A percentile compares a stretch with the other conserved stretches of the same genome.
phyloP scores from a whole-genome alignment of 2,888 invertebrate species.

The Homarus gammarus region DNA sequence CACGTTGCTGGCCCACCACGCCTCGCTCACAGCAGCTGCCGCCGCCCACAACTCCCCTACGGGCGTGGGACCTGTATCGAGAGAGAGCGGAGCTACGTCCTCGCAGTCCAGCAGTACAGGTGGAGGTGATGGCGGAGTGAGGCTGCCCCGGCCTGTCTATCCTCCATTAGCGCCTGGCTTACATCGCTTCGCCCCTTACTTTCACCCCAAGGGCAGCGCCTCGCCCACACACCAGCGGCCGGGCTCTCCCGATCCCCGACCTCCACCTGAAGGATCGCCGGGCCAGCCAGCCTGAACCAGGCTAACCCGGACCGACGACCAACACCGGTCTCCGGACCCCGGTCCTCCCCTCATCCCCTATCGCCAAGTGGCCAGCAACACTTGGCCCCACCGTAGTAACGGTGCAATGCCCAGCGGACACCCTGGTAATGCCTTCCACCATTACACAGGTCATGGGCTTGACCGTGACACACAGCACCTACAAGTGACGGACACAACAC shows the following conservation, averaged over 20 bases:
- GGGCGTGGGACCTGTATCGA: slow-evolving; percentile 30
- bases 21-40: slow-evolving; percentile 56
- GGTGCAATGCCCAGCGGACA: not conserved
- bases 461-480: not conserved
- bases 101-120: slow-evolving; percentile 28
- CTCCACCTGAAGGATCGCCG: slow-evolving; percentile 63
- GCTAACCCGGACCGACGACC: slow-evolving; percentile 8
- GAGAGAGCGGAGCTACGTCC: slow-evolving; percentile 29
- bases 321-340: not conserved
- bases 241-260: slow-evolving; percentile 60
- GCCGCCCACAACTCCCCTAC: slow-evolving; percentile 41
- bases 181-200: slow-evolving; percentile 73
- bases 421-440: slow-evolving; percentile 2
- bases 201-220: slow-evolving; percentile 61
- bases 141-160: slow-evolving; percentile 70
- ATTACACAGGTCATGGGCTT: not conserved
- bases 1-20: slow-evolving; percentile 50
- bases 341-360: not conserved
- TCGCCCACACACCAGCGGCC: slow-evolving; percentile 48
- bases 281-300: slow-evolving; percentile 57
- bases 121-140: slow-evolving; percentile 41
- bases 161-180: slow-evolving; percentile 65
- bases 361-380: not conserved
- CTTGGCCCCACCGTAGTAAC: not conserved
- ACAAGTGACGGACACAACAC: not conserved